Conservation (phyloP, 2,888 invertebrate genomes). For the Macroteleia sp. region DNA sequence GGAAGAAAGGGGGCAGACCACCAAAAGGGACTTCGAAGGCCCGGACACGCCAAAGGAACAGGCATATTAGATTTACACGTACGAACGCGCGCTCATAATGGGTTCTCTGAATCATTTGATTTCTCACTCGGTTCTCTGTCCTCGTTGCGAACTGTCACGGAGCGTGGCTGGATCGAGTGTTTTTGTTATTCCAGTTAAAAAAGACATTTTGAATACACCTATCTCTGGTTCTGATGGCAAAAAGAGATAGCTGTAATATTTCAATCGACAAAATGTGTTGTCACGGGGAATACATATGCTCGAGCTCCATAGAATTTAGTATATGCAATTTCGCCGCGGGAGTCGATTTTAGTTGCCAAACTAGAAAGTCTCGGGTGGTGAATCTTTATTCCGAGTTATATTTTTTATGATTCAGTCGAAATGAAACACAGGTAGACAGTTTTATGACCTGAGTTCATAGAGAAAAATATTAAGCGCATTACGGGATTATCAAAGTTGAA, state of each 20-base stretch:
- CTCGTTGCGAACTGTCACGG: conserved; percentile 26
- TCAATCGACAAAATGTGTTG: conserved; percentile 48
- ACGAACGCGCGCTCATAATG: conserved; percentile 78
- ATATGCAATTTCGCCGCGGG: conserved; percentile 54
- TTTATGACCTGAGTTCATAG: conserved; percentile 28
- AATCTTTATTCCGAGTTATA: no score
- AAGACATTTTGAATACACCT: conserved; percentile 48
- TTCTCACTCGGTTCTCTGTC: conserved; percentile 65
- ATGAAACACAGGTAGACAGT: conserved; percentile 37
- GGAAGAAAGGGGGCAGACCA: conserved; percentile 57
- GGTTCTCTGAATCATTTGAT: conserved; percentile 60
- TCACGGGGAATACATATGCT: conserved; percentile 17
- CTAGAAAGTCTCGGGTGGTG: conserved; percentile 10
- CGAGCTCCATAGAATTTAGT: conserved; percentile 17
- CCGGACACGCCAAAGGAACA: no score
- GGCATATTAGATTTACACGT: conserved; percentile 80
- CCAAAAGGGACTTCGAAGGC: conserved; percentile 57
- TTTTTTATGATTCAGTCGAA: conserved; percentile 6
- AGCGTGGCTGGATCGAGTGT: conserved; percentile 29
- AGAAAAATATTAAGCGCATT: conserved; percentile 2
- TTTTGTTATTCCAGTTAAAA: conserved; percentile 25
- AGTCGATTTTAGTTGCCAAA: conserved; percentile 33
- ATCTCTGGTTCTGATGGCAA: conserved; percentile 33
- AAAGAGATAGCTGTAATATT: conserved; percentile 45
- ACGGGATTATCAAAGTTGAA: conserved; percentile 19